Base-by-base conservation (phyloP, 2,888 invertebrate species). In the Apotomis turbidana region DNA sequence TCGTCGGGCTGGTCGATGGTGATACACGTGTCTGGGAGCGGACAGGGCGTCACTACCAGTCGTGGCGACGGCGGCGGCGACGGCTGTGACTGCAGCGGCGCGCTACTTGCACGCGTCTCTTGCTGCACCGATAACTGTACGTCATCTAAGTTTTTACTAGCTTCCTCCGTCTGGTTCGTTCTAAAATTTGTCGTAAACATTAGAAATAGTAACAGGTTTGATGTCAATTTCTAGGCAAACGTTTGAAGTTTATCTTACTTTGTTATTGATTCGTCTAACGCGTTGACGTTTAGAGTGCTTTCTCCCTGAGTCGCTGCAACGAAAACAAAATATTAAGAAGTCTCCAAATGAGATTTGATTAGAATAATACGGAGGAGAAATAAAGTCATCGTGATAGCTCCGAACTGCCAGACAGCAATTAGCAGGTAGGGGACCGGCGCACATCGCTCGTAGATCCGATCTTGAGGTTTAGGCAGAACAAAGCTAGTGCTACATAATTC, bases 301-400 rank as follows among this genome's bases (percentile, higher is more conserved):
- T 86, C 88, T 46, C 85, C 86, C n/a, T 90, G 85, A 12, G 87
- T 85, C 38, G 89, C 89, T 89, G 82, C 71, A 82, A 77, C 55
- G 67, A 67, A 41, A 64, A 57, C 4, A 38, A 8, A 49, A 9
- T 49, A 49, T 49, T 49, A 10, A 49, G 49, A 41, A 41, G 41
- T 41, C 6, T 41, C 41, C 6, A 6, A 6, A 41, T 4, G 41
- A 6, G 6, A 5, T 41, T 41, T 41, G 41, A 41, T 41, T 5
- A 41, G 6, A 6, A 41, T 6, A 15, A 41, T 41, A 3, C 41
- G 41, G 5, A 41, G 41, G 41, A 41, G 41, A 41, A 3, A 5
- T 6, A 41, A 6, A 6, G 6, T 41, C 41, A 5, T 41, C 41
- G 41, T 6, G 4, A 41, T 41, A 41, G 41, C 41, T 41, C 41